These are phyloP conservation scores for Eospalax fontanierii DNA, from an alignment of 2,797 vertebrate species.

Conservation along the genomic window DNA sequence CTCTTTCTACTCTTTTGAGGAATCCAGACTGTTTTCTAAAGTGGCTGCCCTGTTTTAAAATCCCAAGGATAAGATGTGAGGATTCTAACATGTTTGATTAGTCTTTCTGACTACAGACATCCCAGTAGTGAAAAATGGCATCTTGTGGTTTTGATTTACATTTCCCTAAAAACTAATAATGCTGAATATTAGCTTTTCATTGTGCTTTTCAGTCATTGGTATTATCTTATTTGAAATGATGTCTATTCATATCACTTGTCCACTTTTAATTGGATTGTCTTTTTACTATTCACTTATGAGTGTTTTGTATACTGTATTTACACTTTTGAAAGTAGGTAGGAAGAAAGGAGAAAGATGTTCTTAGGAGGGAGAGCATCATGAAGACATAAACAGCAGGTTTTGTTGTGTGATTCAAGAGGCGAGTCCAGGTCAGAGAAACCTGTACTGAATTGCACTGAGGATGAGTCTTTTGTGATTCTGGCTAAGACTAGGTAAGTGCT, in stretches of 20 bases:
- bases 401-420: constrained; percentile 64
- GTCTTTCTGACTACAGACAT: constrained; percentile 53
- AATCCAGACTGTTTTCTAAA: constrained; percentile 47
- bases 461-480: constrained; percentile 33
- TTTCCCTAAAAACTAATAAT: constrained; percentile 61
- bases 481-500: constrained; percentile 56
- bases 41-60: constrained; percentile 44
- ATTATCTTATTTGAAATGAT: constrained; percentile 57
- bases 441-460: constrained; percentile 42
- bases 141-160: constrained; percentile 59
- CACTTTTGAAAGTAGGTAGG: constrained; percentile 35
- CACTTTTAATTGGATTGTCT: constrained; percentile 57
- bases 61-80: constrained; percentile 21
- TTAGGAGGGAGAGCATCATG: neutral
- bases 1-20: constrained; percentile 20
- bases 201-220: constrained; percentile 15
- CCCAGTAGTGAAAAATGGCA: constrained; percentile 8
- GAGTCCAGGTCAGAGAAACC: neutral
- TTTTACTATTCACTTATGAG: constrained; percentile 45
- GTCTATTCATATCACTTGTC: constrained; percentile 31
- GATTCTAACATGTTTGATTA: neutral
- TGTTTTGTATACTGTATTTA: constrained; percentile 40
- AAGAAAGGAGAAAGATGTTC: constrained; percentile 33
- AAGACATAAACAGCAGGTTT: constrained; percentile 58
- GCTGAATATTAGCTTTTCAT: constrained; percentile 41